These are phyloP conservation scores for Miichthys miiuy DNA, from an alignment of 2,797 vertebrate genomes.

Conservation along the genomic window DNA sequence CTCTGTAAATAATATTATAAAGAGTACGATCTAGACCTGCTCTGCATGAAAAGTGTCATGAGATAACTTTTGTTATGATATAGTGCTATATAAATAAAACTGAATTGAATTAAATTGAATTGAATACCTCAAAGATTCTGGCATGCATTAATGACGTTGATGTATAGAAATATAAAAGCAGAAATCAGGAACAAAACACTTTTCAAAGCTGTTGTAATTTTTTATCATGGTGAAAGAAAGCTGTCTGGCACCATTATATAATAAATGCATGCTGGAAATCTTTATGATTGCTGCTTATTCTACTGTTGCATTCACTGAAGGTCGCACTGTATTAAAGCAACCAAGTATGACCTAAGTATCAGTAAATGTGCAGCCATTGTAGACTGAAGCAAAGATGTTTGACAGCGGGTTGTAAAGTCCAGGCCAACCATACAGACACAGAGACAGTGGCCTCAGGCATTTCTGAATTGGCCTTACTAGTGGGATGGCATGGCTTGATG, in stretches of 20 bases:
- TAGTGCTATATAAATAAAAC: too few relatives aligned
- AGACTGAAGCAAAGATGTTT: slow-evolving; percentile 59
- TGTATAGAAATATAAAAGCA: not conserved
- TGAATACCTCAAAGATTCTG: not conserved
- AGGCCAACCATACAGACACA: slow-evolving; percentile 61
- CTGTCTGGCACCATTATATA: not conserved
- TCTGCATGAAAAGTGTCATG: too few relatives aligned
- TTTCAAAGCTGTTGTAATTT: not conserved
- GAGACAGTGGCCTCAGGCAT: slow-evolving; percentile 75
- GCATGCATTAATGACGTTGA: not conserved
- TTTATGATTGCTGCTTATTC: not conserved
- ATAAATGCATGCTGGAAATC: not conserved
- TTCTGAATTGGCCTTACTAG: slow-evolving; percentile 72
- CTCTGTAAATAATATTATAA: too few relatives aligned
- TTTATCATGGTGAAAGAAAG: not conserved
- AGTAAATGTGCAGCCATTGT: slow-evolving; percentile 48
- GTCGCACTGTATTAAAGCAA: slow-evolving; percentile 16
- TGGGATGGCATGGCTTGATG: slow-evolving; percentile 64
- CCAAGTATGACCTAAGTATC: slow-evolving; percentile 4
- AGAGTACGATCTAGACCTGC: too few relatives aligned
- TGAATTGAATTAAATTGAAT: too few relatives aligned
- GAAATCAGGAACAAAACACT: not conserved
- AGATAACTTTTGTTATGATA: too few relatives aligned
- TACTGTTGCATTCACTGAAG: slow-evolving; percentile 10
- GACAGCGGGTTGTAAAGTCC: slow-evolving; percentile 71